Percentiles rank a stretch among this genome's conserved stretches.
Evolutionary conservation across 2,888 invertebrate species (phyloP).

Genomic region (Euzophera pinguis): DNA sequence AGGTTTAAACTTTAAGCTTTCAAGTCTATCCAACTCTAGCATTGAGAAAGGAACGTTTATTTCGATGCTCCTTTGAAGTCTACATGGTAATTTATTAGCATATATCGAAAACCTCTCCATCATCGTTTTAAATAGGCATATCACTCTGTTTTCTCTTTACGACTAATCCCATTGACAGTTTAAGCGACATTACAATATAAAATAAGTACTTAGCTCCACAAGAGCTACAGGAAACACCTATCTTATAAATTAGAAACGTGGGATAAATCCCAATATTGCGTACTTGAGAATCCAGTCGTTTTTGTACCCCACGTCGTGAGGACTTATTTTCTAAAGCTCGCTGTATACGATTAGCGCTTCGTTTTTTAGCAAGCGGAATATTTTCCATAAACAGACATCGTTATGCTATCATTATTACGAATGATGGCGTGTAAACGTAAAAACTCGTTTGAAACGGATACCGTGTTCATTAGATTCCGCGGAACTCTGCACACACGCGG

Average conservation of each 20-base stretch:
- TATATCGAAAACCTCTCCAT: too few relatives aligned
- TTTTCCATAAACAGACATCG: slow-evolving; percentile 8
- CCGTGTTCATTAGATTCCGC: slow-evolving; percentile 1
- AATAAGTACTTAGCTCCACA: too few relatives aligned
- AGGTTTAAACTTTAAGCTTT: too few relatives aligned
- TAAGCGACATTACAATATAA: too few relatives aligned
- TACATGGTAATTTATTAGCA: too few relatives aligned
- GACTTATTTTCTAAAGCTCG: slow-evolving; percentile 2
- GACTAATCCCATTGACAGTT: too few relatives aligned
- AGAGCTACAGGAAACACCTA: too few relatives aligned
- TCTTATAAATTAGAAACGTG: neutral
- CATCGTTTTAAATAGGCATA: too few relatives aligned
- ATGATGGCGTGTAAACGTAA: slow-evolving; percentile 8
- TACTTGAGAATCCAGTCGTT: neutral
- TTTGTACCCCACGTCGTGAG: neutral
- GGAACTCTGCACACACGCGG: slow-evolving; percentile 2
- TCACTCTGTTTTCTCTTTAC: too few relatives aligned
- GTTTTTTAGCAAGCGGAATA: slow-evolving; percentile 8
- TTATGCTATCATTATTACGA: slow-evolving; percentile 7
- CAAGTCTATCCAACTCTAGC: too few relatives aligned
- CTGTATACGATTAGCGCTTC: slow-evolving; percentile 3
- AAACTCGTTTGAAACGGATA: slow-evolving; percentile 12
- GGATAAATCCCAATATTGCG: neutral
- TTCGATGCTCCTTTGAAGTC: too few relatives aligned
- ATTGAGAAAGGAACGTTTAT: too few relatives aligned